Evolutionary conservation across 2,113 vertebrate genomes (phyloP).

Genomic region (Nothoprocta perdicaria): DNA sequence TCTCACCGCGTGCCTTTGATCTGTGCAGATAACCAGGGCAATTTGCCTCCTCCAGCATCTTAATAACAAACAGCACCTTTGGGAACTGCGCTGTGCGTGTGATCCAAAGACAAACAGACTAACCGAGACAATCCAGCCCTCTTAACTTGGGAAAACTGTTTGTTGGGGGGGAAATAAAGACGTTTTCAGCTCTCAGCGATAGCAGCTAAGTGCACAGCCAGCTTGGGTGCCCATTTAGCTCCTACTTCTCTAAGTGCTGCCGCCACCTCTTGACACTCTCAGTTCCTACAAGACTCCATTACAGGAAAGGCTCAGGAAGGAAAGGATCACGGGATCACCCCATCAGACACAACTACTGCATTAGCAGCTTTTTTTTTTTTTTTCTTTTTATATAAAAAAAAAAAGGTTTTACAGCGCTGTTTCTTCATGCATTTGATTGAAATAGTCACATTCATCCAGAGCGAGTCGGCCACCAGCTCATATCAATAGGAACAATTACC

Average conservation of each 20-base stretch:
- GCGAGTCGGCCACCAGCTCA: neutral
- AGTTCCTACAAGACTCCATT: neutral
- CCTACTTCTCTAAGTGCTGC: neutral
- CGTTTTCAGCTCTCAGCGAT: neutral
- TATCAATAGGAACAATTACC: neutral
- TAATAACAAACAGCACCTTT: neutral
- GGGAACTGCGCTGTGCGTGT: neutral
- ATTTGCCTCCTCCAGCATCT: neutral
- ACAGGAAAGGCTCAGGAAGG: neutral
- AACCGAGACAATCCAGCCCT: neutral
- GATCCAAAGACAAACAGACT: neutral
- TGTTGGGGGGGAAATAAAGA: neutral
- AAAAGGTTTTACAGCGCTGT: neutral
- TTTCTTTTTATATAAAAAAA: neutral
- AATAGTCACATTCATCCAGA: neutral
- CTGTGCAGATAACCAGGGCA: neutral
- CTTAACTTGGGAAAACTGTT: neutral
- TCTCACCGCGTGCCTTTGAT: accelerated
- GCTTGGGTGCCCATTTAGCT: neutral
- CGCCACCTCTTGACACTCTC: neutral
- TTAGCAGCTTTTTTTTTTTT: neutral
- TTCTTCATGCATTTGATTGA: neutral
- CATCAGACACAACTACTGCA: neutral
- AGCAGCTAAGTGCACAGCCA: accelerated
- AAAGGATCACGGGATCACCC: neutral